A percentile compares a stretch with the other conserved stretches of the same genome.
Conservation (phyloP, 2,797 vertebrate genomes). For the Notolepis coatsorum region DNA sequence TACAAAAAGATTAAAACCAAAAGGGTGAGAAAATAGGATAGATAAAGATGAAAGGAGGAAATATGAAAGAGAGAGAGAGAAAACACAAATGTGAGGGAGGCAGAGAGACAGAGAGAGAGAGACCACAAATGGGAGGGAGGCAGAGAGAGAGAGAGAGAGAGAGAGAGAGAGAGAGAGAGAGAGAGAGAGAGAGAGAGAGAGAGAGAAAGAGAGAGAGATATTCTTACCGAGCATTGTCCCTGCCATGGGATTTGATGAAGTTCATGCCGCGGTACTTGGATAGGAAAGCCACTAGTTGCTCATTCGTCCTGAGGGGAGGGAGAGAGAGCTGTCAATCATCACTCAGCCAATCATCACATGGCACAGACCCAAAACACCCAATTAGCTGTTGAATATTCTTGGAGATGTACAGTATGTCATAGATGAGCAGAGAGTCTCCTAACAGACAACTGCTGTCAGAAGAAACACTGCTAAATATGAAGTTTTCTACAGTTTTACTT, state of each 20-base stretch:
- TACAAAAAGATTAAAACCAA: too few species aligned
- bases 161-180: background rate
- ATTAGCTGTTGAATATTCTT: background rate
- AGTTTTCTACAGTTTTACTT: too few species aligned
- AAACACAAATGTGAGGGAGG: too few species aligned
- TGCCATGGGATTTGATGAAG: slow-evolving; percentile 97
- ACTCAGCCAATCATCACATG: background rate
- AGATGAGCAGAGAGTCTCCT: too few species aligned
- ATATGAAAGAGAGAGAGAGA: too few species aligned
- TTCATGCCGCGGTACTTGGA: slow-evolving; percentile 94
- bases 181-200: background rate
- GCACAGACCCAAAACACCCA: too few species aligned
- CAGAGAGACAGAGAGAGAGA: background rate
- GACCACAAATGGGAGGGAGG: background rate
- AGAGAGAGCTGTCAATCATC: slow-evolving; percentile 38
- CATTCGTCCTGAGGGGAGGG: slow-evolving; percentile 87
- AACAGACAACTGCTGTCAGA: too few species aligned
- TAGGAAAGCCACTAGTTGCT: slow-evolving; percentile 94
- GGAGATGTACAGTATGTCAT: too few species aligned
- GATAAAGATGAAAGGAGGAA: too few species aligned
- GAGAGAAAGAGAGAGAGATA: background rate
- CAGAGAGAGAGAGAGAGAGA: background rate
- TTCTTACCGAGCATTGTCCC: slow-evolving; percentile 94
- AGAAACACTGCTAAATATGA: too few species aligned
- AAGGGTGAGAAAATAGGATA: too few species aligned